These are phyloP conservation scores for Trichechus manatus DNA, from an alignment of 2,113 vertebrate species.

Conservation along the genomic window DNA sequence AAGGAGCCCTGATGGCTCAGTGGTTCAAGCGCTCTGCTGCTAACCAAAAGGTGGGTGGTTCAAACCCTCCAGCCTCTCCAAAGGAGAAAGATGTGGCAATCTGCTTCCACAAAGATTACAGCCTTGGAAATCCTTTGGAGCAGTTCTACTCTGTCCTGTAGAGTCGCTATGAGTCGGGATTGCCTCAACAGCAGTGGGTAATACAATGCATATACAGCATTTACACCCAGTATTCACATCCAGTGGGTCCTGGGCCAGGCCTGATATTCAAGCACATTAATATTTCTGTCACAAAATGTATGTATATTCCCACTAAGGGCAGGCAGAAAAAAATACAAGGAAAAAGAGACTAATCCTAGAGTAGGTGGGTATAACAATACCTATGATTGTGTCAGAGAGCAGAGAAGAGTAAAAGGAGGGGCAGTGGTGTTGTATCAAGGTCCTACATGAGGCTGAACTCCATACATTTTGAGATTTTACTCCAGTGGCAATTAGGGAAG, in stretches of 20 bases:
- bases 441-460: background rate
- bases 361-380: background rate
- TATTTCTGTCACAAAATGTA: conserved; percentile 3
- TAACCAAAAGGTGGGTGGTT: no score
- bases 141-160: no score
- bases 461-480: background rate
- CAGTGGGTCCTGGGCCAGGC: background rate
- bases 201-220: background rate
- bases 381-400: background rate
- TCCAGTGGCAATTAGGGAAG: background rate
- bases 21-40: no score
- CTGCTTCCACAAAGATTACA: no score
- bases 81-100: no score
- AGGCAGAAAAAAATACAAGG: background rate
- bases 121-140: no score
- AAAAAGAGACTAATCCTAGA: background rate
- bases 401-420: background rate
- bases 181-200: background rate
- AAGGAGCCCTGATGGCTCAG: no score
- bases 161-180: no score
- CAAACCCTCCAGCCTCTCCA: no score
- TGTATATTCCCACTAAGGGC: background rate
- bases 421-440: fast-evolving
- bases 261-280: background rate
- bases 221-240: background rate